These are phyloP conservation scores for Australoheros scitulus DNA, from an alignment of 2,113 vertebrate species.

Conservation along the genomic window DNA sequence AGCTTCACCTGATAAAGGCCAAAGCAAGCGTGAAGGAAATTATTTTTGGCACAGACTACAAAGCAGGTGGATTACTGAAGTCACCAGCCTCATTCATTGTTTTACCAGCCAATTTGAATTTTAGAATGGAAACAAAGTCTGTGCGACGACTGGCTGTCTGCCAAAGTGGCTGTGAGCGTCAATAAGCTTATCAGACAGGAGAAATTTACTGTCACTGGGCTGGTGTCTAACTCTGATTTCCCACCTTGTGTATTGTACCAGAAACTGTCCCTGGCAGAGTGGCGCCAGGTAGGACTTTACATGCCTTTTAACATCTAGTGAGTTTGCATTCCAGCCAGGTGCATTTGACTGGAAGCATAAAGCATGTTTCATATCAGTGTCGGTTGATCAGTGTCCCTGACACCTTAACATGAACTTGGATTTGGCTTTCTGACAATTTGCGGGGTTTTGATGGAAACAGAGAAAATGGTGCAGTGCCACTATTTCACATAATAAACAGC, in stretches of 20 bases:
- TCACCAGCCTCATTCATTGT: constrained; percentile 44
- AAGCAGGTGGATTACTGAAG: constrained; percentile 61
- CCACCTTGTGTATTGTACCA: constrained; percentile 56
- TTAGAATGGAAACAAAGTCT: constrained; percentile 35
- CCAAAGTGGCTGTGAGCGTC: constrained; percentile 50
- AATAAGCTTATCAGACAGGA: constrained; percentile 43
- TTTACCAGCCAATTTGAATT: constrained; percentile 51
- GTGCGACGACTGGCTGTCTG: constrained; percentile 40
- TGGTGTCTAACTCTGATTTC: constrained; percentile 29
- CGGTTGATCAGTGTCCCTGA: neutral
- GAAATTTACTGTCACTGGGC: constrained; percentile 44
- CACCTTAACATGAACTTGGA: neutral
- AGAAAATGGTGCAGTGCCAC: constrained; percentile 35
- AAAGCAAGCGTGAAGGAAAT: constrained; percentile 18
- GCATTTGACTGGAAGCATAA: constrained; percentile 22
- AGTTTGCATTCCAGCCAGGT: constrained; percentile 53
- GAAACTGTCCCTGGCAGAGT: constrained; percentile 54
- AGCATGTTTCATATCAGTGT: constrained; percentile 5
- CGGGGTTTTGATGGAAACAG: constrained; percentile 12
- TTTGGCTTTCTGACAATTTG: neutral
- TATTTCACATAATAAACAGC: constrained; percentile 1
- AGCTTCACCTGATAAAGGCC: constrained; percentile 82
- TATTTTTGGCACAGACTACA: constrained; percentile 50
- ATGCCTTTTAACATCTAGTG: constrained; percentile 53
- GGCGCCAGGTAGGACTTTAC: constrained; percentile 54